Evolutionary conservation across 2,888 invertebrate species (phyloP).

Genomic region (Mesorhabditis sp.): DNA sequence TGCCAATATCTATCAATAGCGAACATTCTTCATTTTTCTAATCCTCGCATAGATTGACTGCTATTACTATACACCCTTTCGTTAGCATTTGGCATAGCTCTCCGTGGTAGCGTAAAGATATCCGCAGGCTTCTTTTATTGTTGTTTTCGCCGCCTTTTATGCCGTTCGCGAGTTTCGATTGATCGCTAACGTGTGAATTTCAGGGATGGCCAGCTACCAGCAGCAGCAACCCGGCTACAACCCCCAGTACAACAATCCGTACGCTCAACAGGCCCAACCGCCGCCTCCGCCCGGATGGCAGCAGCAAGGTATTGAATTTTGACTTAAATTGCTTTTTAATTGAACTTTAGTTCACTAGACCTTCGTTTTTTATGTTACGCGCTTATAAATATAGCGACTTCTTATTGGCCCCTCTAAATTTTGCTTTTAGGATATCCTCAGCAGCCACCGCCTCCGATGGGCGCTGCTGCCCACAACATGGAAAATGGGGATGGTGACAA

Average conservation of each 20-base stretch:
- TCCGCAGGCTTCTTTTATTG: too few relatives aligned
- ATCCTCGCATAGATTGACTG: too few relatives aligned
- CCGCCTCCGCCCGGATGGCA: conserved; percentile 21
- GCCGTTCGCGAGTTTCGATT: neutral
- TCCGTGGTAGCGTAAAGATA: too few relatives aligned
- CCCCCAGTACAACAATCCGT: conserved; percentile 34
- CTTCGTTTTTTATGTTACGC: neutral
- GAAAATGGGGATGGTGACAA: conserved; percentile 17
- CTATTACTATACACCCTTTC: too few relatives aligned
- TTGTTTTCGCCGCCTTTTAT: too few relatives aligned
- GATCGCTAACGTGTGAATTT: conserved; percentile 5
- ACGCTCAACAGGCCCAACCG: conserved; percentile 15
- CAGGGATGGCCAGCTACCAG: conserved; percentile 29
- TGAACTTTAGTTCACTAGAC: neutral
- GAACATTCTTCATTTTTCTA: too few relatives aligned
- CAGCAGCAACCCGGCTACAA: conserved; percentile 37
- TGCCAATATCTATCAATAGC: too few relatives aligned
- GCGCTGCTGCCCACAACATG: neutral
- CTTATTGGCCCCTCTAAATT: too few relatives aligned
- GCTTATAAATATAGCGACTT: too few relatives aligned
- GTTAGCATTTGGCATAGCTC: too few relatives aligned
- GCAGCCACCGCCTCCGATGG: neutral
- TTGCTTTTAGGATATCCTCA: neutral
- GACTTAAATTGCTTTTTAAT: neutral
- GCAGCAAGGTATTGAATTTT: neutral